Conservation (phyloP, 2,797 vertebrate genomes). For the Propithecus perrieri region DNA sequence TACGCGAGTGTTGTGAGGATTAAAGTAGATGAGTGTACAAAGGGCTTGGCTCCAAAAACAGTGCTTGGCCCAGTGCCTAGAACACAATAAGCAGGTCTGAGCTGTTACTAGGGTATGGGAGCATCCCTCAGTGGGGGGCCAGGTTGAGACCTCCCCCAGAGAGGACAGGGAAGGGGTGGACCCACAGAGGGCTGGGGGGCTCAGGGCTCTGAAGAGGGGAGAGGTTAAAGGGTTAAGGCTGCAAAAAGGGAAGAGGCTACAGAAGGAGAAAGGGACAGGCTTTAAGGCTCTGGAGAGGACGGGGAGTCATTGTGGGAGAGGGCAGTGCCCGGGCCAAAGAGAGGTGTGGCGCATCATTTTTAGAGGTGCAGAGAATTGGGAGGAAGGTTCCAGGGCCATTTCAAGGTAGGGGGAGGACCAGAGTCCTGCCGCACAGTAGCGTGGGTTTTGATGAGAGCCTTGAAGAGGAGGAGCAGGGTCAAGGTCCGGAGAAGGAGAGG, state of each 20-base stretch:
- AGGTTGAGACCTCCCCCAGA: background rate
- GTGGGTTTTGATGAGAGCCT: background rate
- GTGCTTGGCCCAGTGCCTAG: slow-evolving; percentile 12
- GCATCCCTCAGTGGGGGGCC: background rate
- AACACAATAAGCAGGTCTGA: background rate
- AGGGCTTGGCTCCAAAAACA: background rate
- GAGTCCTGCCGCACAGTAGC: background rate
- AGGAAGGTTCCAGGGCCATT: background rate
- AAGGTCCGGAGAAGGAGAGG: background rate
- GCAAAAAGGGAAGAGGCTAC: background rate
- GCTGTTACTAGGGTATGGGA: background rate
- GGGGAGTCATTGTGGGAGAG: background rate
- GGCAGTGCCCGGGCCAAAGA: background rate
- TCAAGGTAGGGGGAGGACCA: background rate
- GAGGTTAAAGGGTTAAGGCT: background rate
- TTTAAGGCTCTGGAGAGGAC: background rate
- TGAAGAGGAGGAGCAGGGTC: background rate
- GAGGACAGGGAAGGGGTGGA: background rate
- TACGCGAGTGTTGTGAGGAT: slow-evolving; percentile 34
- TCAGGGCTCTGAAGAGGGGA: background rate
- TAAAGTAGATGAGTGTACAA: background rate
- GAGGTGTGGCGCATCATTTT: background rate
- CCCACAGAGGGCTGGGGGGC: background rate
- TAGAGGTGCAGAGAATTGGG: background rate
- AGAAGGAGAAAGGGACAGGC: background rate